phyloP scores from a whole-genome alignment of 2,113 vertebrate genomes.

The Pelvicachromis taeniatus region DNA sequence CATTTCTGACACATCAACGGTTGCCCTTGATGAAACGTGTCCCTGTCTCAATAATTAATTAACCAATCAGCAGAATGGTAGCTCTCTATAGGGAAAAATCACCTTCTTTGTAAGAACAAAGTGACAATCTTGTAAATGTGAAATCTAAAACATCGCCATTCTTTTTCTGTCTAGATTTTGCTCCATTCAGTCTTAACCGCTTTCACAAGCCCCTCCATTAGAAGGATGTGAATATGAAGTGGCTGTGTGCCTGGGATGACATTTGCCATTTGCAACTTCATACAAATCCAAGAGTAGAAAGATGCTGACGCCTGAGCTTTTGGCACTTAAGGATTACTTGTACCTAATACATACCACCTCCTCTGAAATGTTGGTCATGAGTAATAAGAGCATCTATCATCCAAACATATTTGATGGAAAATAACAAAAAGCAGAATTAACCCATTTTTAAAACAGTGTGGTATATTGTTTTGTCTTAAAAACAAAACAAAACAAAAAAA shows the following conservation, averaged over 20 bases:
- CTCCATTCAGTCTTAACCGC: not conserved
- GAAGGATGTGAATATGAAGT: not conserved
- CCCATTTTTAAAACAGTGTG: not conserved
- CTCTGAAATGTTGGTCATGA: not conserved
- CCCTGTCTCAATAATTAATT: not conserved
- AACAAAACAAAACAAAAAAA: too few relatives aligned
- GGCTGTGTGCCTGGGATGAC: not conserved
- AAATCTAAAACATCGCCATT: not conserved
- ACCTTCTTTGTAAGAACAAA: not conserved
- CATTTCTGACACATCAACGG: not conserved
- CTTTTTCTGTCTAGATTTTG: not conserved
- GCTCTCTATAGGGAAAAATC: not conserved
- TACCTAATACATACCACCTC: not conserved
- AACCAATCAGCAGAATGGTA: not conserved
- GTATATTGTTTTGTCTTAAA: not conserved
- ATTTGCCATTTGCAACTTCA: not conserved
- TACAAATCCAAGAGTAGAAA: not conserved
- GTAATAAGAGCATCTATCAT: not conserved
- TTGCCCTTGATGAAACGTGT: not conserved
- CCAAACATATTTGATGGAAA: not conserved
- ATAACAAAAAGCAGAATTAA: not conserved
- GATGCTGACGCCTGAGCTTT: not conserved
- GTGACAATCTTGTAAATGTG: not conserved
- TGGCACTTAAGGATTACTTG: not conserved
- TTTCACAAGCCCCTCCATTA: not conserved